Evolutionary conservation across 64 coral and sea anemone genomes (phyloP).

Genomic region (Stylophora pistillata): DNA sequence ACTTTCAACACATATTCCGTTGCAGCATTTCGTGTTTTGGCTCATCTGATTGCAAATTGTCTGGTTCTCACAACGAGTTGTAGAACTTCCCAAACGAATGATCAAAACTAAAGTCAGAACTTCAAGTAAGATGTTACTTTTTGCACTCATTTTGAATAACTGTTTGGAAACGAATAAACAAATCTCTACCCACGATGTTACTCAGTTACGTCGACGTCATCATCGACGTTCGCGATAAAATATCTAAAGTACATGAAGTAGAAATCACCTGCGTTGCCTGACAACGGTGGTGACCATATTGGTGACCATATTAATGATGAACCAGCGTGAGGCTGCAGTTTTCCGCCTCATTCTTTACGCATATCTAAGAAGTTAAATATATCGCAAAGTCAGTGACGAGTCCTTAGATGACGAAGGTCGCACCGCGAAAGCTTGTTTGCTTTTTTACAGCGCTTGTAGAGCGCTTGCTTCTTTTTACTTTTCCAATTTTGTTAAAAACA

Average conservation of each 20-base stretch:
- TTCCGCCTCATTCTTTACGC: background rate
- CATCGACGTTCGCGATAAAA: background rate
- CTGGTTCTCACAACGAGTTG: background rate
- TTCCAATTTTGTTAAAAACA: too few species aligned
- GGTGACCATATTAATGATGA: background rate
- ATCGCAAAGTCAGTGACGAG: too few species aligned
- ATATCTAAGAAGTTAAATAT: too few species aligned
- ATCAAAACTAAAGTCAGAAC: background rate
- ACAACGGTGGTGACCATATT: background rate
- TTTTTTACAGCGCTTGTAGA: too few species aligned
- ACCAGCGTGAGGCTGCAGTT: background rate
- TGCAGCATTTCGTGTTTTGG: slow-evolving; percentile 2
- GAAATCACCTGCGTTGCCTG: background rate
- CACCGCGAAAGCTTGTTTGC: too few species aligned
- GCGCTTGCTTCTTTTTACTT: too few species aligned
- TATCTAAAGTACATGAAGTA: background rate
- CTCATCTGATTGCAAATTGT: background rate
- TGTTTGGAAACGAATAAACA: background rate
- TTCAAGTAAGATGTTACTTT: background rate
- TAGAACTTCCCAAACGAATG: background rate
- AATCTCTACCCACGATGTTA: background rate
- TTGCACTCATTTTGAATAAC: background rate
- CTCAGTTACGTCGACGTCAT: background rate
- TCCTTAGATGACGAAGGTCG: too few species aligned
- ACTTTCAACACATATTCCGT: background rate